Evolutionary conservation across 1,140 invertebrate genomes (phyloP), one percentile per base, ranked within the genome.

Genomic region (Trichonephila clavata): DNA sequence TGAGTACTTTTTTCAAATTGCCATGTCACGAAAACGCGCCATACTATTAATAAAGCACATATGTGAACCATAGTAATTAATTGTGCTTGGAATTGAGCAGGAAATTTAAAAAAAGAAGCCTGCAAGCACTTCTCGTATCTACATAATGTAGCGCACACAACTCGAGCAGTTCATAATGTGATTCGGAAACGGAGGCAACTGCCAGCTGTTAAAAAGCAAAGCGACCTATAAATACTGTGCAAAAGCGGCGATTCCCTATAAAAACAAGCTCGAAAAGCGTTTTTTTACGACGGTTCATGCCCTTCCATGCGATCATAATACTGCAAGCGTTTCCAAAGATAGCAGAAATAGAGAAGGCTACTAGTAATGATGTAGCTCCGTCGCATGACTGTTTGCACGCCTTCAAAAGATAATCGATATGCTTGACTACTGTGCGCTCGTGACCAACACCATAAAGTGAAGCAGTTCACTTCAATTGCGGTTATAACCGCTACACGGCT

Each of bases 341-440:
- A 43, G 65, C 39, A 59, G 80, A 80, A 39, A 90, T 57, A 57
- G 68, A 80, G 71, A 71, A 71, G 32, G 71, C 65, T 8, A 80
- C 71, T 50, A 68, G 71, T 90, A 90, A 90, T 90, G 88, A 90
- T 50, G 86, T 50, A 59, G 86, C 61, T 65, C 77, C 57, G 65
- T 90, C 88, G 88, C 88, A 90, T 80, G 88, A 90, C 88, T 90
- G 88, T 90, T 90, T 80, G 88, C 88, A 90, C 88, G 88, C 88
- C 68, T 90, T 60, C 88, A 90, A 57, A 50, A 60, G 88, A 90
- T 77, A 90, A 90, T 90, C 88, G 71, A 90, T 90, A 57, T 43
- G 88, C 65, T 77, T 50, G 71, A 57, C 57, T 60, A 60, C n/a
- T 43, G 18, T 57, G 43, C n/a, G 77, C 43, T 83, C 81, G 81